Evolutionary conservation across 2,888 invertebrate species (phyloP).

Genomic region (Ophion ventricosus): DNA sequence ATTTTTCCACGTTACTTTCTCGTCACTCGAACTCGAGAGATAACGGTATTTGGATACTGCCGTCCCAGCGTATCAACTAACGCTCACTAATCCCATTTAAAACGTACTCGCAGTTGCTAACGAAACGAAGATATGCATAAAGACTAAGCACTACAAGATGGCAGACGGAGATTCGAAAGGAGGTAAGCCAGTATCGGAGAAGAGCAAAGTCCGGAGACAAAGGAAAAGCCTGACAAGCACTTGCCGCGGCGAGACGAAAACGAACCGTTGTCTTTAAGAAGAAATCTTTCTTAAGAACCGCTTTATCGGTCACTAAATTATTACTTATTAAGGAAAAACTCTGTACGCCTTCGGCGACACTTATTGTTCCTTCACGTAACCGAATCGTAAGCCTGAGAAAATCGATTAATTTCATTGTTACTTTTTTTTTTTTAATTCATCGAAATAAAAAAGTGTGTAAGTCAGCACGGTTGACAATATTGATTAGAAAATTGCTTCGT

Average conservation of each 20-base stretch:
- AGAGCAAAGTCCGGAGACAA: slow-evolving; percentile 34
- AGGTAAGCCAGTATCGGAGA: neutral
- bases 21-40: neutral
- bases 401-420: neutral
- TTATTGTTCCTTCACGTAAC: neutral
- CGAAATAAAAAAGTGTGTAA: neutral
- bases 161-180: slow-evolving; percentile 10
- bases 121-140: slow-evolving; percentile 45
- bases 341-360: slow-evolving; percentile 50
- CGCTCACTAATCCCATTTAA: slow-evolving; percentile 66
- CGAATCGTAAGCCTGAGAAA: neutral
- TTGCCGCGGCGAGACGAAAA: slow-evolving; percentile 38
- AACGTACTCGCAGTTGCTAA: slow-evolving; percentile 68
- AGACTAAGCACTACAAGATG: slow-evolving; percentile 1
- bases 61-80: neutral
- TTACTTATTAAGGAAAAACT: slow-evolving; percentile 67
- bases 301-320: slow-evolving; percentile 74
- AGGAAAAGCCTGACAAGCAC: slow-evolving; percentile 50
- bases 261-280: neutral
- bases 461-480: too few species aligned
- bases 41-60: slow-evolving; percentile 16
- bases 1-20: slow-evolving; percentile 44
- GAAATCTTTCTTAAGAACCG: slow-evolving; percentile 70
- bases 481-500: neutral
- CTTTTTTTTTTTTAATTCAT: neutral